Base-by-base conservation (phyloP, 2,888 invertebrate genomes). In the Clanis bilineata region DNA sequence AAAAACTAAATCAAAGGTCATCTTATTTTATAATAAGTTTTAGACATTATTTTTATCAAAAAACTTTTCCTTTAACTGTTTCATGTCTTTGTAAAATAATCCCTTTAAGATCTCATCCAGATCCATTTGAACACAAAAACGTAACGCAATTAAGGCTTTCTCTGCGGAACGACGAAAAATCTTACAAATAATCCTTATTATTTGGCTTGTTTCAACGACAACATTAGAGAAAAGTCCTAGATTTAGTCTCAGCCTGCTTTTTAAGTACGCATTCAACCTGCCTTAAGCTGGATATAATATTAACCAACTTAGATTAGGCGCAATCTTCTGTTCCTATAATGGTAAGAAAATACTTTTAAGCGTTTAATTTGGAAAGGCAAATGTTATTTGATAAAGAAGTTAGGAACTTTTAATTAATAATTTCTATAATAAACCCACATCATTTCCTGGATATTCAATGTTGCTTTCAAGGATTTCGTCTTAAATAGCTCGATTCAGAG, bases 121-220 rank as follows among this genome's bases (percentile, higher is more conserved):
- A 18, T 23, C 45, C 32, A 51, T 51, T 32, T 32, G 18, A 51
- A 18, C 32, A 28, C 51, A 32, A 51, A 45, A 51, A 32, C 18
- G 51, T 51, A 32, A 51, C 51, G 32, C 51, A 51, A 32, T 51
- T 51, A 51, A 51, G 51, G 51, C 51, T 4, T 25, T 28, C 18
- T 32, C 18, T n/a, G 45, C 23, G 41, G 15, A 41, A 15, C 41
- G 7, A 51, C 51, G 51, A 28, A 32, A 51, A 51, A 51, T 51
- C 51, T 32, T 18, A n/a, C 51, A 28, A 51, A 51, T 51, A 51
- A 51, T 51, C 51, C 32, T 51, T 51, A 51, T 51, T 51, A 51
- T 51, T 51, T 18, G 32, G 51, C 32, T 21, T 45, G 45, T 51
- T 51, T 18, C 51, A 18, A 51, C 51, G 51, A 51, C 51, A 51